These are phyloP conservation scores for Turritopsis rubra DNA, from an alignment of 30 jellyfish, hydroid and myxozoan genomes.

Conservation along the genomic window DNA sequence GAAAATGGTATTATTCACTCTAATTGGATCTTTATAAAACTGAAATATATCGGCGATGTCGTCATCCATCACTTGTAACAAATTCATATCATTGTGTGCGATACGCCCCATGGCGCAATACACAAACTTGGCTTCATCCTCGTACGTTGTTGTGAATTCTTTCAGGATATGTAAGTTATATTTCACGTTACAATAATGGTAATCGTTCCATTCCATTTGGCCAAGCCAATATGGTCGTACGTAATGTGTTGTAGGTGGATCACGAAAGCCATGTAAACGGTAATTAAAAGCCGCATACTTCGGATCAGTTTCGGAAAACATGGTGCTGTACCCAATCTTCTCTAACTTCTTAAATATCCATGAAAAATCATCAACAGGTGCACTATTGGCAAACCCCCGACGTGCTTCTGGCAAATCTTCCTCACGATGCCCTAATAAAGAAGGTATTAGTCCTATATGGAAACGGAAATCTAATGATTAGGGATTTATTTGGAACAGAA, in stretches of 20 bases:
- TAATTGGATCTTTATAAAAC: conserved; percentile 16
- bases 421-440: conserved; percentile 11
- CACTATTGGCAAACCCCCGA: neutral
- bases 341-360: conserved; percentile 49
- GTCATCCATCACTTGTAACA: conserved; percentile 27
- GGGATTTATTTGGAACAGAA: too few species aligned
- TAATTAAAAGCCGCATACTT: conserved; percentile 37
- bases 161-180: neutral
- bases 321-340: conserved; percentile 42
- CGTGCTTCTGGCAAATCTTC: neutral
- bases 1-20: conserved; percentile 34
- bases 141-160: conserved; percentile 18
- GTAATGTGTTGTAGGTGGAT: conserved; percentile 62
- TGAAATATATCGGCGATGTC: conserved; percentile 9
- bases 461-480: too few species aligned
- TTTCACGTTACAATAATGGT: neutral
- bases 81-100: conserved; percentile 39
- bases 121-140: conserved; percentile 30
- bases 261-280: conserved; percentile 55
- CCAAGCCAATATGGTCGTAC: conserved; percentile 63
- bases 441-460: too few species aligned
- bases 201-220: neutral
- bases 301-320: conserved; percentile 55
- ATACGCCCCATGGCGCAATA: neutral
- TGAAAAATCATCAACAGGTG: neutral